These are phyloP conservation scores for Anodontia alba DNA, from an alignment of 2,888 invertebrate species.

Conservation along the genomic window DNA sequence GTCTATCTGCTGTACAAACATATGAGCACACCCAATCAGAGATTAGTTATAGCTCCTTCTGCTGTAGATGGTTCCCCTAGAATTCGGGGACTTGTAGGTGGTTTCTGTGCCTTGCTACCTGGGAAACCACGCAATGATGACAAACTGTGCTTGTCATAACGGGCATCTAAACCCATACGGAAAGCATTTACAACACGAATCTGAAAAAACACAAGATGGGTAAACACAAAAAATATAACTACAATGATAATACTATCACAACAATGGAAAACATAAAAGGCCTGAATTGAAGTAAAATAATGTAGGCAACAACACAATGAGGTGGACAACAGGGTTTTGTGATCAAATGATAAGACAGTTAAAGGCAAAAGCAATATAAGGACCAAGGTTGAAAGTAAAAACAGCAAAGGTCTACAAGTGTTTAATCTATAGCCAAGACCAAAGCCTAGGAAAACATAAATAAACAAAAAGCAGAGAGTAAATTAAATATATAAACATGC, in stretches of 20 bases:
- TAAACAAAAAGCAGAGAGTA: not conserved
- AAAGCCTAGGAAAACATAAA: no score
- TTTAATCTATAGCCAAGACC: no score
- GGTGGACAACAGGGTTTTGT: conserved; percentile 17
- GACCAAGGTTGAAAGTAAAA: not conserved
- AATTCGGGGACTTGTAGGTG: not conserved
- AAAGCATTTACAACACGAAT: conserved; percentile 99
- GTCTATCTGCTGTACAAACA: not conserved
- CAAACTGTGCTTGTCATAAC: conserved; percentile 85
- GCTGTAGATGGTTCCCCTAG: not conserved
- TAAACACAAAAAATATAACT: conserved; percentile 55
- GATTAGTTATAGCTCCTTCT: conserved; percentile 9
- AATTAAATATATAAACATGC: not conserved
- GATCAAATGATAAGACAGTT: not conserved
- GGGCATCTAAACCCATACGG: conserved; percentile 99
- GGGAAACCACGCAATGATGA: not conserved
- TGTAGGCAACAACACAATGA: not conserved
- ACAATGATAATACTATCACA: conserved; percentile 29
- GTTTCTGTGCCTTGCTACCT: not conserved
- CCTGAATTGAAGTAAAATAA: not conserved
- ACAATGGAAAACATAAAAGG: conserved; percentile 6
- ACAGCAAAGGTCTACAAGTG: no score
- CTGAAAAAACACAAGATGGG: conserved; percentile 87
- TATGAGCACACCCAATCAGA: not conserved
- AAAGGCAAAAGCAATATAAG: not conserved